Base-by-base conservation (phyloP, 2,888 invertebrate species). In the Drosophila greeni region DNA sequence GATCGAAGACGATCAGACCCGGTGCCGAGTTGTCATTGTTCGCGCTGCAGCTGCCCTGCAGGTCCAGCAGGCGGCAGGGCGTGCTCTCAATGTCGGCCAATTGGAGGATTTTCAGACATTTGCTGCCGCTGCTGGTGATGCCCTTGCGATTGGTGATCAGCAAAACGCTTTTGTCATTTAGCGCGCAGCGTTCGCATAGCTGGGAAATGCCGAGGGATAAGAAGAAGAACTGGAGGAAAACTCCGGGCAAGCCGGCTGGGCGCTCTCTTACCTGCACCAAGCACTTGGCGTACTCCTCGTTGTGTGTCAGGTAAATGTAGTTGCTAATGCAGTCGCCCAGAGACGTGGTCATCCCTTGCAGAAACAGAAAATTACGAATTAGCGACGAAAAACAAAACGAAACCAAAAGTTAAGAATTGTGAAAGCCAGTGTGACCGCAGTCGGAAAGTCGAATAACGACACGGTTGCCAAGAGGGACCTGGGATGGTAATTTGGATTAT, bases 1-100 rank as follows among this genome's bases (percentile, higher is more conserved):
- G 58, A 51, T 85, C 86, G n/a, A 85, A 78, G 9, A 80, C 49
- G 1, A 86, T 68, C 4, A 86, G 18, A 9, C 74, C 56, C 0
- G 85, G 86, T 18, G 14, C 7, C 0, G 31, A 4, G 16, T 0
- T 29, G 1, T 26, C 24, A 42, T 18, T 26, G 7, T 18, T 18
- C 2, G 29, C 14, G 37, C 14, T 2, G 14, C 14, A 3, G 31
- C 3, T 3, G 8, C n/a, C 29, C 29, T 75, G 75, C 9, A 83
- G 49, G 0, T 76, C 70, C 39, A 83, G 54, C 12, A 86, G 64
- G 8, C 75, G 73, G 0, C 59, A 42, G 2, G 81, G 74, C 8
- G 84, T 66, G 12, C 69, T 80, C 39, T 83, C 84, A 14, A 85
- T 72, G 39, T 73, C 70, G 24, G 57, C 48, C 18, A 82, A 18